Base-by-base conservation (phyloP, 2,113 vertebrate genomes). In the Corvus cornix region DNA sequence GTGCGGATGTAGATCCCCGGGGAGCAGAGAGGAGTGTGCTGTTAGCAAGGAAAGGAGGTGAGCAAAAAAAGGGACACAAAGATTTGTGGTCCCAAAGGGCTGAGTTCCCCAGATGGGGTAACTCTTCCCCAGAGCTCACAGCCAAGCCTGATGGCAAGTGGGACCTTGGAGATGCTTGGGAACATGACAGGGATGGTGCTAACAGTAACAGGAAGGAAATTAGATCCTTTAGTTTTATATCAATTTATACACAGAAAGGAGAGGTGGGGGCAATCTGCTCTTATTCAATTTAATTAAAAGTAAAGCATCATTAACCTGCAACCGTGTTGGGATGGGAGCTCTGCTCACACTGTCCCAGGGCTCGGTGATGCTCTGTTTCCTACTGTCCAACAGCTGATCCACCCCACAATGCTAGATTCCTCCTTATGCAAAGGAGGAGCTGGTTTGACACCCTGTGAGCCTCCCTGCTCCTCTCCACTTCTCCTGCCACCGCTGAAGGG, bases 1-100 rank as follows among this genome's bases (percentile, higher is more conserved):
- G 99, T 99, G 95, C 99, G 98, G 97, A 99, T 99, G 97, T 99
- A 99, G 95, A 99, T 99, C 56, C 99, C 99, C 0, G 99, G 98
- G 53, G 98, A 92, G 18, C 98, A 98, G 78, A 99, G 98, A 10
- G 98, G 98, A 2, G 99, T 99, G 98, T 99, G 99, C 99, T 99
- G 97, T 35, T 24, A 72, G 39, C 58, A 75, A 31, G 35, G 58
- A 31, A 20, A 75, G 20, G 58, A 0, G 0, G 39, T 78, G 43
- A 91, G 85, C 0, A 0, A 2, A 28, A 8, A 5, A 17, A 48
- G 24, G 43, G 26, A 28, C 22, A 3, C 9, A n/a, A 11, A 63
- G 28, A 18, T 41, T 23, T 37, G 58, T 2, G 18, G 8, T 70
- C 26, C 22, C 46, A 35, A 73, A 49, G 52, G 55, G 59, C 7